These are phyloP conservation scores for Nothocercus julius DNA, from an alignment of 2,113 vertebrate species.

Conservation along the genomic window DNA sequence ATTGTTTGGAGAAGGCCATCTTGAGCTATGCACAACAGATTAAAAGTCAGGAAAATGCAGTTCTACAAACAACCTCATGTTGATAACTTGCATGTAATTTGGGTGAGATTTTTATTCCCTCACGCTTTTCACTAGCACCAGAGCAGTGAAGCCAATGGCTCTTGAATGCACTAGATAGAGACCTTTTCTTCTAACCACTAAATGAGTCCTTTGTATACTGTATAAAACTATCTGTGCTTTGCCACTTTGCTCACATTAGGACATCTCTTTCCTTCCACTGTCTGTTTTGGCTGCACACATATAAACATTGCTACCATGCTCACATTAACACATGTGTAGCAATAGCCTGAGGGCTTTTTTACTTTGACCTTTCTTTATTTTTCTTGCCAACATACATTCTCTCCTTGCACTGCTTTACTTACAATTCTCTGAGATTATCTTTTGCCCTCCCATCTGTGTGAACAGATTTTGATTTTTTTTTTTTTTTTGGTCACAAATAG, in stretches of 20 bases:
- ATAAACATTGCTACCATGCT: background rate
- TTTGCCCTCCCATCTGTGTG: background rate
- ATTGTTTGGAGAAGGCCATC: constrained; percentile 21
- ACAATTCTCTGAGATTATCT: background rate
- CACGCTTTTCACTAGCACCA: background rate
- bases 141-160: constrained; percentile 20
- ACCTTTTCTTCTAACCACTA: constrained; percentile 24
- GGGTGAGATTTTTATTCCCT: constrained; percentile 20
- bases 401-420: background rate
- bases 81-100: constrained; percentile 51
- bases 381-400: background rate
- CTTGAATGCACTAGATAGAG: constrained; percentile 27
- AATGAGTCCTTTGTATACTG: constrained; percentile 28
- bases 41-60: constrained; percentile 36
- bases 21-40: background rate
- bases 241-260: background rate
- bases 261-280: background rate
- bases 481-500: background rate
- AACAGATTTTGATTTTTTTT: background rate
- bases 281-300: background rate
- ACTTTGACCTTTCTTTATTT: background rate
- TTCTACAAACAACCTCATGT: background rate
- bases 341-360: background rate
- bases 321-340: background rate
- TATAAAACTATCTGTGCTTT: background rate